Percentiles rank a stretch among this genome's conserved stretches.
phyloP scores from a whole-genome alignment of 2,888 invertebrate genomes.

The Andricus curvator region DNA sequence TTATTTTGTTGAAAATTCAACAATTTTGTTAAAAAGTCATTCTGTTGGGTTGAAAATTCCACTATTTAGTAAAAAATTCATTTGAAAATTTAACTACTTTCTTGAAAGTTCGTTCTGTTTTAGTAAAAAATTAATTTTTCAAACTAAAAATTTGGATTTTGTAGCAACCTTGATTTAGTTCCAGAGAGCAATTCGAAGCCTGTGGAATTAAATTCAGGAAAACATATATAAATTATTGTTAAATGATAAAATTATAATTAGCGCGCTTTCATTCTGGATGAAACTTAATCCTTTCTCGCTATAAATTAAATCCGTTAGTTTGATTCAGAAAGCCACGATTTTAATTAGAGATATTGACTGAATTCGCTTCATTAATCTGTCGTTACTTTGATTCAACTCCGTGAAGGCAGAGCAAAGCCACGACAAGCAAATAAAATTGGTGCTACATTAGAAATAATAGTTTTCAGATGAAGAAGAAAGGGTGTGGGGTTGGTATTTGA shows the following conservation, averaged over 20 bases:
- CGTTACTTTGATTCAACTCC: conserved; percentile 7
- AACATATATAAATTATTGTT: too few species aligned
- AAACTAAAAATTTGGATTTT: too few species aligned
- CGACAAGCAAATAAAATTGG: neutral
- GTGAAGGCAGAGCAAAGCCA: neutral
- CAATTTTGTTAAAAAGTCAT: too few species aligned
- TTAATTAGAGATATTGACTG: conserved; percentile 24
- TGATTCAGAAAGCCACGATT: neutral
- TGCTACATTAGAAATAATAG: neutral
- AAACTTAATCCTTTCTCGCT: neutral
- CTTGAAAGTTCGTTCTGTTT: too few species aligned
- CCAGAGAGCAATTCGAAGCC: too few species aligned
- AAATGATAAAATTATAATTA: neutral
- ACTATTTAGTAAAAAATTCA: too few species aligned
- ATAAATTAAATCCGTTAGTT: neutral
- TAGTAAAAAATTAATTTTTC: too few species aligned
- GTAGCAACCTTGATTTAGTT: too few species aligned
- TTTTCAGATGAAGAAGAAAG: neutral
- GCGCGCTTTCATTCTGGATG: neutral
- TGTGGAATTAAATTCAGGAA: too few species aligned
- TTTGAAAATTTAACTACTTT: too few species aligned
- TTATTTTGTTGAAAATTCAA: too few species aligned
- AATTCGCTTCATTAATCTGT: conserved; percentile 9
- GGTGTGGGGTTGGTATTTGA: neutral
- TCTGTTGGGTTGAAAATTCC: too few species aligned